Evolutionary conservation across 2,888 invertebrate species (phyloP), one percentile per base, ranked within the genome.

Genomic region (Limnephilus rhombicus): DNA sequence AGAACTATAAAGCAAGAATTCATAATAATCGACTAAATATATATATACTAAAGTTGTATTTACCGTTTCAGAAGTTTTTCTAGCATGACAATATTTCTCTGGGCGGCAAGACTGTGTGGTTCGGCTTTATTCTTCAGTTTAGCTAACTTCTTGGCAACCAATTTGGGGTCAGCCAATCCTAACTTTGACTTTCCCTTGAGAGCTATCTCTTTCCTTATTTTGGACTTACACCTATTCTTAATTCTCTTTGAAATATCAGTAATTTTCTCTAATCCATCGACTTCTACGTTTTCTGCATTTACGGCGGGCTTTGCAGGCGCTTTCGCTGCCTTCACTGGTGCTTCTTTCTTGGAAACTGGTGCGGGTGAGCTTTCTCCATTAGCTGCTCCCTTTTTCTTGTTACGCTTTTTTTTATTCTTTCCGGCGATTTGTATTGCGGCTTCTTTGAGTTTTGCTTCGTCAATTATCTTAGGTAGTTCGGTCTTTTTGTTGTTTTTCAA

Each of bases 151-250:
- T 87, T 93, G 89, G 90, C 82, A 24, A 93, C 91, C 90, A 93
- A 49, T 80, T 90, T 90, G 18, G 90, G 88, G 85, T 93, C 92
- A 5, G 93, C 91, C 49, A 93, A 83, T 11, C 91, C 92, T 34
- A 86, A 29, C 53, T 92, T 91, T 18, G 89, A 90, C 87, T 93
- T 93, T 11, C 93, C 93, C 49, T 93, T 92, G 34, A 93, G 80
- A 12, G 92, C 92, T 4, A 93, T 93, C 49, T 93, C 93, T 45
- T 93, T 93, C 29, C 91, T 93, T 18, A 93, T 90, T 80, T 93
- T 92, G 1, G 92, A 91, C 53, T 93, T 93, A 15, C 37, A n/a
- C 81, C 91, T 87, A 37, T 82, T 89, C 80, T 85, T 91, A 34
- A 82, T 89, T 80, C 80, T 90, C 85, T 80, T 87, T 24, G 68